These are phyloP conservation scores for Brachionus calyciflorus DNA, from an alignment of 1,140 invertebrate species.

Conservation along the genomic window DNA sequence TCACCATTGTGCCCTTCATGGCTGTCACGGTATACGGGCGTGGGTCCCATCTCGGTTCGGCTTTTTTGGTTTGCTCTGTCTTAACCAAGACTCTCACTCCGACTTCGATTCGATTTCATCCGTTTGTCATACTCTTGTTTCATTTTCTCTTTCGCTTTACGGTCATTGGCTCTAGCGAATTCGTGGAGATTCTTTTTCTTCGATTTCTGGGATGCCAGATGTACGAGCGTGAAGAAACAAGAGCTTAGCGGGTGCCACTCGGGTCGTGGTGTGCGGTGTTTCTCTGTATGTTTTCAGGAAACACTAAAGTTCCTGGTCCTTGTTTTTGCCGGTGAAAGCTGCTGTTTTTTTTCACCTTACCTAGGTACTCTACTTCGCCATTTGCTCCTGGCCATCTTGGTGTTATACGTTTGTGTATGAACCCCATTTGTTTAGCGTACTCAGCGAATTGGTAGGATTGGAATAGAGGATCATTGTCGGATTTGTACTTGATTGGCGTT, in stretches of 20 bases:
- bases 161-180: neutral
- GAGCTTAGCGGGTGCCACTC: neutral
- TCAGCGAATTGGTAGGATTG: conserved; percentile 43
- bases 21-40: neutral
- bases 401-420: conserved; percentile 48
- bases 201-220: neutral
- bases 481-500: conserved; percentile 39
- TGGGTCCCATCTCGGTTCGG: conserved; percentile 1
- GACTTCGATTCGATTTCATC: too few species aligned
- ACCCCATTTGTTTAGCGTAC: conserved; percentile 46
- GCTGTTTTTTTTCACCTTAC: neutral
- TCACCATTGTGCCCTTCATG: conserved; percentile 7
- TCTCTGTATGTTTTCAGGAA: conserved; percentile 12
- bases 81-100: too few species aligned
- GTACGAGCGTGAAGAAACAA: neutral
- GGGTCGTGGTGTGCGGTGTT: neutral
- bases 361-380: conserved; percentile 47
- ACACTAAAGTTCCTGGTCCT: neutral
- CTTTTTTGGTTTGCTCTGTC: too few species aligned
- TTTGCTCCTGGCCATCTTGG: conserved; percentile 48
- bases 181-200: neutral
- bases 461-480: conserved; percentile 48
- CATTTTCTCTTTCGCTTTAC: neutral
- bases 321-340: neutral
- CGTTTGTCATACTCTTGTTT: too few species aligned